Conservation (phyloP, 53 echinoderm and acorn worm genomes). For the Paelopatides confundens region DNA sequence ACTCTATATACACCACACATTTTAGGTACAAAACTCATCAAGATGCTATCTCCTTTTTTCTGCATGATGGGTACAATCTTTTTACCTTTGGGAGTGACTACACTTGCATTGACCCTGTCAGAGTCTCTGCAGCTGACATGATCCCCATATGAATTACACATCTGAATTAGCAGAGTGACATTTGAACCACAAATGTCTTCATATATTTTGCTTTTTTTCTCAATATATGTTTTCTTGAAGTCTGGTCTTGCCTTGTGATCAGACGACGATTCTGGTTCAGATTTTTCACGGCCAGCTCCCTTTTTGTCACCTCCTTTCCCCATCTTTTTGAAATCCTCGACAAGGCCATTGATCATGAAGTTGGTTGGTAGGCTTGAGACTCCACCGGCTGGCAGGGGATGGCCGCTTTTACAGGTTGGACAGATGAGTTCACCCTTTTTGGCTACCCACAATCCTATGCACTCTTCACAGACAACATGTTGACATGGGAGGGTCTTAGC, state of each 20-base stretch:
- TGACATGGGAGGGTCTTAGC: constrained; percentile 38
- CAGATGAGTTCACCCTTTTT: constrained; percentile 36
- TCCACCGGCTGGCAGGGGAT: constrained; percentile 26
- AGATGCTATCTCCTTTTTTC: constrained; percentile 12
- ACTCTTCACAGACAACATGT: constrained; percentile 47
- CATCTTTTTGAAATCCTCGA: constrained; percentile 26
- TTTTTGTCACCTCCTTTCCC: background rate
- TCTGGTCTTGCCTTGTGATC: background rate
- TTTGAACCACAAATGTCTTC: background rate
- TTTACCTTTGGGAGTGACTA: constrained; percentile 24
- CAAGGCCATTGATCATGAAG: constrained; percentile 32
- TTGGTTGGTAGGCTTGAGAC: constrained; percentile 29
- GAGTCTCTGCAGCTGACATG: background rate
- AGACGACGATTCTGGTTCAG: background rate
- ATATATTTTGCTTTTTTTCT: constrained; percentile 20
- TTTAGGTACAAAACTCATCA: constrained; percentile 39
- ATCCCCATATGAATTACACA: background rate
- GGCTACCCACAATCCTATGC: constrained; percentile 32
- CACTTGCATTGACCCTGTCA: background rate
- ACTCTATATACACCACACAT: constrained; percentile 25
- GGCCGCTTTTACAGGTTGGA: constrained; percentile 14
- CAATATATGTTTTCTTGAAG: constrained; percentile 17
- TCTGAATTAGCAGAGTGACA: background rate
- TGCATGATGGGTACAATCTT: constrained; percentile 3
- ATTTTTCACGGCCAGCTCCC: background rate